A percentile compares a stretch with the other conserved stretches of the same genome.
These are phyloP conservation scores for Leptopilina boulardi DNA, from an alignment of 1,140 invertebrate genomes.

Conservation along the genomic window DNA sequence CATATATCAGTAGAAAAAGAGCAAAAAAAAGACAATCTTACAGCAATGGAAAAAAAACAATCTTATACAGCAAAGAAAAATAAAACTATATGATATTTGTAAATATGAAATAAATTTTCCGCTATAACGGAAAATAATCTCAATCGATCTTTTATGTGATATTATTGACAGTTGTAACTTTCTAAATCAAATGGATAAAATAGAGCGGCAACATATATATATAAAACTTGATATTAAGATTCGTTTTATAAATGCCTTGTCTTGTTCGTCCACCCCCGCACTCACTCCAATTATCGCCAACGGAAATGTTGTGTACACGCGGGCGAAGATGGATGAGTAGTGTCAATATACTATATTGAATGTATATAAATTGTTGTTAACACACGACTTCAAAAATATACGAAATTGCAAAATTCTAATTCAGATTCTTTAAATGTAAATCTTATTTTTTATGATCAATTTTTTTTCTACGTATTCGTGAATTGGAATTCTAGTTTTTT, in stretches of 20 bases:
- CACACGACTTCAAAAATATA: background rate
- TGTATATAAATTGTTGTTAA: slow-evolving; percentile 36
- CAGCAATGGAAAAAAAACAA: background rate
- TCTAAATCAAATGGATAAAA: background rate
- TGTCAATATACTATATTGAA: slow-evolving; percentile 28
- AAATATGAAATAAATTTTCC: too few relatives aligned
- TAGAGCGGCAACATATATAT: background rate
- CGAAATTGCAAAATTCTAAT: too few relatives aligned
- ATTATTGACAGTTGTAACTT: background rate
- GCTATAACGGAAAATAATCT: background rate
- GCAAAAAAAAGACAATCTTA: too few relatives aligned
- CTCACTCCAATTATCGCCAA: slow-evolving; percentile 41
- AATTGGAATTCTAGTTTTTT: too few relatives aligned
- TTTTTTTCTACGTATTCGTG: too few relatives aligned
- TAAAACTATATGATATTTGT: too few relatives aligned
- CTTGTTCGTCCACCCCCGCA: slow-evolving; percentile 40
- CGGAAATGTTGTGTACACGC: slow-evolving; percentile 38
- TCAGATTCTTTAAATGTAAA: too few relatives aligned
- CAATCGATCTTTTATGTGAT: background rate
- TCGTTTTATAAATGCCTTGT: slow-evolving; percentile 24
- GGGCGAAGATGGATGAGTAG: slow-evolving; percentile 35
- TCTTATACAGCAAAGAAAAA: background rate
- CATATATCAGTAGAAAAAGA: background rate
- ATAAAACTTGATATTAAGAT: slow-evolving; percentile 19
- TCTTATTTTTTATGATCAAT: too few relatives aligned